Conservation (phyloP, 2,888 invertebrate species). For the Chymomyza amoena region DNA sequence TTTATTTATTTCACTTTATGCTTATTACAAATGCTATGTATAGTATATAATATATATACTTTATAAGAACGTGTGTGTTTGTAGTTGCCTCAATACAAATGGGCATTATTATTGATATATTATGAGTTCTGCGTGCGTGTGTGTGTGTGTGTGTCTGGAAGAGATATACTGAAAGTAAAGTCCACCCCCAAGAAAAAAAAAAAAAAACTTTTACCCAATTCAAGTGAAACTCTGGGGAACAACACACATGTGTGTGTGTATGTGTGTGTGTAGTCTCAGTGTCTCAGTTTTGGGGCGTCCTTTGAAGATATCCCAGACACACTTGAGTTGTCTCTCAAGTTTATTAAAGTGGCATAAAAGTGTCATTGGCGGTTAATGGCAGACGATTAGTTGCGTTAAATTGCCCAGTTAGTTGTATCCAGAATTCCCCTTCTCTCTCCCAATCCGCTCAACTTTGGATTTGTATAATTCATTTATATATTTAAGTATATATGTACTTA, state of each 20-base stretch:
- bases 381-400: conserved; percentile 61
- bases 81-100: conserved; percentile 49
- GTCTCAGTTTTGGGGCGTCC: neutral
- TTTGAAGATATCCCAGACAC: conserved; percentile 17
- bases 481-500: too few relatives aligned
- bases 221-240: neutral
- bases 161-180: neutral
- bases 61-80: conserved; percentile 1
- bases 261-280: neutral
- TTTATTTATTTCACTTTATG: conserved; percentile 57
- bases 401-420: conserved; percentile 23
- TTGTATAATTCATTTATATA: too few relatives aligned
- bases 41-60: neutral
- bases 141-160: neutral
- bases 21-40: conserved; percentile 30
- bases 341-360: conserved; percentile 75
- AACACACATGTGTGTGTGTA: neutral
- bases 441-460: too few relatives aligned
- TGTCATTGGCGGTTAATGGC: conserved; percentile 70
- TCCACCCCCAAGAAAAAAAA: neutral
- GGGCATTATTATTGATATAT: conserved; percentile 64
- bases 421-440: too few relatives aligned
- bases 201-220: neutral
- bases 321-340: conserved; percentile 48
- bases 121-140: conserved; percentile 6